Base-by-base conservation (phyloP, 2,113 vertebrate species). In the Tragelaphus buxtoni region DNA sequence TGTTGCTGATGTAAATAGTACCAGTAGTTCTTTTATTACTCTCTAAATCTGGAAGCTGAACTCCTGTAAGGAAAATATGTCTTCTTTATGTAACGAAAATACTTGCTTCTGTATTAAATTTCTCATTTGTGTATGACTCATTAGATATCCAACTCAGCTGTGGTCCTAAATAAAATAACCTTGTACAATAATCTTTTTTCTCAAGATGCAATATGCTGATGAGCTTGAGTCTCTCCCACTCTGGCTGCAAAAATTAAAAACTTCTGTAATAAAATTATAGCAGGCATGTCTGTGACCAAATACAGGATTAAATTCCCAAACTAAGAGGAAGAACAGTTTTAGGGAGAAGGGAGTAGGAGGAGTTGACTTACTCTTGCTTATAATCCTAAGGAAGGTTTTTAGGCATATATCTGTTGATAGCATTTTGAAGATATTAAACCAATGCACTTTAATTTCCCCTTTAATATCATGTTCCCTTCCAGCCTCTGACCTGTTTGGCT, bases 21-120 rank as follows among this genome's bases (percentile, higher is more conserved):
- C 39, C 51, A 97, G 83, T 77, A 97, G 88, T 95, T 96, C 45
- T 96, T 98, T 98, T 97, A 97, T 97, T 97, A 95, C 94, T 88
- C 83, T 84, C 76, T 97, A 94, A 98, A 97, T 60, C 97, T 97
- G 86, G 95, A 97, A 97, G 39, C 61, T 90, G 47, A 97, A 95
- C 65, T 96, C 96, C 96, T 88, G 61, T 94, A 98, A 95, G 35
- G 28, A 97, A 98, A 98, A 98, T 97, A 95, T 5, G 26, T 30
- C 92, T 92, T 97, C 82, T 84, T 51, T 93, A 95, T 95, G 87
- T 95, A 98, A 86, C 7, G 26, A 95, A 92, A 97, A 95, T 95
- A 97, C 97, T 97, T 98, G 90, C 96, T 97, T 98, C 69, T 61
- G 69, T 93, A 97, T 86, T 84, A 96, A 96, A 96, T 92, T 96